A percentile compares a stretch with the other conserved stretches of the same genome.
Conservation (phyloP, 2,888 invertebrate genomes). For the Gisinianus flammeolus region DNA sequence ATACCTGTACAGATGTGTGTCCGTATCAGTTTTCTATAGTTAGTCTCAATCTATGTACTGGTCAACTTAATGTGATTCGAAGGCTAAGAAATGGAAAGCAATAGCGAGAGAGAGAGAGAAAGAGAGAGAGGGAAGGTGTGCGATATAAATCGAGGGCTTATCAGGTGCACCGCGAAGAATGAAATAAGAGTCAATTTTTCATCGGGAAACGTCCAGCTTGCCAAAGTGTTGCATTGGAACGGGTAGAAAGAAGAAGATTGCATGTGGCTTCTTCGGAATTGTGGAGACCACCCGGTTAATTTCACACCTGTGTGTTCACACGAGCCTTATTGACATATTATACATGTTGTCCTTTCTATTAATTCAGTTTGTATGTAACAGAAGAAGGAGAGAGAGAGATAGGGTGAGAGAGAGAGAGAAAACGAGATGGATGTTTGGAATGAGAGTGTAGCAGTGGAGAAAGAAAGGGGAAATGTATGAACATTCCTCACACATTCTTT, state of each 20-base stretch:
- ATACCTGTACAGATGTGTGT: too few species aligned
- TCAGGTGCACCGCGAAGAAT: slow-evolving; percentile 39
- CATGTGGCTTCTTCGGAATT: slow-evolving; percentile 10
- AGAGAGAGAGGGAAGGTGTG: slow-evolving; percentile 5
- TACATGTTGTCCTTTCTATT: slow-evolving; percentile 40
- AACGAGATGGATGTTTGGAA: neutral
- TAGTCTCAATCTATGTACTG: too few species aligned
- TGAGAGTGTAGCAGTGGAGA: too few species aligned
- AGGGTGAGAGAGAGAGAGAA: neutral
- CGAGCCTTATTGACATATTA: slow-evolving; percentile 39
- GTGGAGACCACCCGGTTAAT: slow-evolving; percentile 56
- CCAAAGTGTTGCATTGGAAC: slow-evolving; percentile 33
- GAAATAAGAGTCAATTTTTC: slow-evolving; percentile 50
- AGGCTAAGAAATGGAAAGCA: neutral
- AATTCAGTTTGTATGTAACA: slow-evolving; percentile 28
- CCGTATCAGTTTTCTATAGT: too few species aligned
- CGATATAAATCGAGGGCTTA: slow-evolving; percentile 46
- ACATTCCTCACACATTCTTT: neutral
- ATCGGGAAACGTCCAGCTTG: slow-evolving; percentile 42
- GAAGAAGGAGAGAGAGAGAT: neutral
- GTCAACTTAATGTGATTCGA: neutral
- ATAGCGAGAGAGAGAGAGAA: slow-evolving; percentile 7
- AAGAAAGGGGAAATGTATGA: neutral
- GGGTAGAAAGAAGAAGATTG: slow-evolving; percentile 9
- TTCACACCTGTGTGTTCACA: slow-evolving; percentile 52